Conservation (phyloP, 2,797 vertebrate species). For the Sebastes paucispinis region DNA sequence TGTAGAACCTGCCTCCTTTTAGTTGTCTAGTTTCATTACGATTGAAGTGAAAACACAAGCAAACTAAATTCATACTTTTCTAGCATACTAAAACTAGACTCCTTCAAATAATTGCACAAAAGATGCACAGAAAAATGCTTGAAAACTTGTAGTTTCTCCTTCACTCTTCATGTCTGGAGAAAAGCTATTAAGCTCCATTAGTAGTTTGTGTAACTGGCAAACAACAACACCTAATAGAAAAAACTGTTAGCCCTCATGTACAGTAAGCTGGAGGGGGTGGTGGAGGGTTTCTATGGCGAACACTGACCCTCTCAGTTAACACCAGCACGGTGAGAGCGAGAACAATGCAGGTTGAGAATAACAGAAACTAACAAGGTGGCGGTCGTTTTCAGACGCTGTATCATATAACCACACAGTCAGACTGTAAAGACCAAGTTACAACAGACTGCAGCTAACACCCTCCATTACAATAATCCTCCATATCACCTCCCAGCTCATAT, state of each 20-base stretch:
- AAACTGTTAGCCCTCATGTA: conserved; percentile 66
- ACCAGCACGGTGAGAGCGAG: background rate
- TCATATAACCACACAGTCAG: background rate
- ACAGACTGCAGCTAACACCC: background rate
- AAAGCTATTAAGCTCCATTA: background rate
- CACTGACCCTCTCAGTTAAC: background rate
- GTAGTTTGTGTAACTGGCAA: conserved; percentile 24
- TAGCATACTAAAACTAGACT: background rate
- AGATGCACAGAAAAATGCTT: background rate
- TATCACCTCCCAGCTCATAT: background rate
- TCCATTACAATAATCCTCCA: background rate
- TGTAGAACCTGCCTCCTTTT: background rate
- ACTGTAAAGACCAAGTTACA: background rate
- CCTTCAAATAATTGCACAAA: background rate
- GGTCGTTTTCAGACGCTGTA: background rate
- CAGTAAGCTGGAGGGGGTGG: background rate
- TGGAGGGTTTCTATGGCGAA: background rate
- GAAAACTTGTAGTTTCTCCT: background rate
- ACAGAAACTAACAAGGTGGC: conserved; percentile 18
- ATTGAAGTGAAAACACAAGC: conserved; percentile 22
- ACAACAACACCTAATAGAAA: conserved; percentile 30
- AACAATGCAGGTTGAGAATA: background rate
- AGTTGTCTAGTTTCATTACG: background rate
- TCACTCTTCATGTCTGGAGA: background rate
- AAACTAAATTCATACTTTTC: background rate